Percentiles rank a stretch among this genome's conserved stretches.
Conservation (phyloP, 2,888 invertebrate species). For the Troides oblongomaculatus region DNA sequence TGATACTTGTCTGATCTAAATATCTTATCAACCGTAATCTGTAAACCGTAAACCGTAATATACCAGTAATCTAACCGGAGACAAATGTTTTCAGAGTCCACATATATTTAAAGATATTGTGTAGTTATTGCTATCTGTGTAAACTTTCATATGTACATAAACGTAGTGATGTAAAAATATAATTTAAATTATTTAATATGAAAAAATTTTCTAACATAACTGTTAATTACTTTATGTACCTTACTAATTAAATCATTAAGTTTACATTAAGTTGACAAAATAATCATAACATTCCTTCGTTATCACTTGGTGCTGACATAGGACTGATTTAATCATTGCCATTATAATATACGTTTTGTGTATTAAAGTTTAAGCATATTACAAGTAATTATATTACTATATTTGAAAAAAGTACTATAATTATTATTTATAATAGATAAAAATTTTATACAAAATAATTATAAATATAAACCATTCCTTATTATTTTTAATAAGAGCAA, state of each 20-base stretch:
- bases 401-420: too few species aligned
- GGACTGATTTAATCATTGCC: too few species aligned
- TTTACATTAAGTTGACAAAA: background rate
- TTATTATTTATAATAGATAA: too few species aligned
- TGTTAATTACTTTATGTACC: background rate
- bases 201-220: background rate
- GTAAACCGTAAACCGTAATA: too few species aligned
- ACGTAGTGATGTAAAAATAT: background rate
- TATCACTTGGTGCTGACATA: too few species aligned
- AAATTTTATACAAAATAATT: too few species aligned
- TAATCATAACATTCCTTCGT: too few species aligned
- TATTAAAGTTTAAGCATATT: too few species aligned
- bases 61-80: conserved; percentile 11
- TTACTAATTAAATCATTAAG: background rate
- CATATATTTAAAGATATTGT: background rate
- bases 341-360: too few species aligned
- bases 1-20: conserved; percentile 14
- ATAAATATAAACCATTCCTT: too few species aligned
- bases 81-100: background rate
- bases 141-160: background rate
- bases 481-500: background rate
- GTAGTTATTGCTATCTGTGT: background rate
- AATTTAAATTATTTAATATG: background rate
- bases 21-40: conserved; percentile 26
- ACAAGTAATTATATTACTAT: too few species aligned